These are phyloP conservation scores for Lucifuga dentata DNA, from an alignment of 2,113 vertebrate species.

Conservation along the genomic window DNA sequence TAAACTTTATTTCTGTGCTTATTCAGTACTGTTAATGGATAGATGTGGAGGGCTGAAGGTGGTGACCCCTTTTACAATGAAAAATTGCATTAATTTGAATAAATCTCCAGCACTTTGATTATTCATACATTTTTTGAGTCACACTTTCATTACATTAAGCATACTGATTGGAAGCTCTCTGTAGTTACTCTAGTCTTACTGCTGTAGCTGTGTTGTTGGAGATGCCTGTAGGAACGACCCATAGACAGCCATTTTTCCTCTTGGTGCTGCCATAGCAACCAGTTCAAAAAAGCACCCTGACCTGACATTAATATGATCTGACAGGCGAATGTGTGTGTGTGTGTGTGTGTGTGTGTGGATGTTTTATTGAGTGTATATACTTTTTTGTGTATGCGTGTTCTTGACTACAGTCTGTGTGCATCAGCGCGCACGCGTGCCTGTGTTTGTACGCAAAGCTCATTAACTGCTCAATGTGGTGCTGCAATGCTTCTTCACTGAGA, in stretches of 20 bases:
- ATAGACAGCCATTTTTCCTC: constrained; percentile 64
- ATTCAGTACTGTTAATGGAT: not conserved
- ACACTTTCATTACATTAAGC: constrained; percentile 28
- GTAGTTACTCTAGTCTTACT: constrained; percentile 40
- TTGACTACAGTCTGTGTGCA: constrained; percentile 10
- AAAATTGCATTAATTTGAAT: constrained; percentile 32
- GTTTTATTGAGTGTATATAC: constrained; percentile 39
- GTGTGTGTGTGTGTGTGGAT: constrained; percentile 14
- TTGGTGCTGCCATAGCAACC: constrained; percentile 77
- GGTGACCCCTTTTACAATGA: constrained; percentile 17
- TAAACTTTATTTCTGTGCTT: constrained; percentile 24
- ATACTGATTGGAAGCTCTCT: constrained; percentile 27
- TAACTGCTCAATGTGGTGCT: constrained; percentile 55
- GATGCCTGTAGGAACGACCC: constrained; percentile 50
- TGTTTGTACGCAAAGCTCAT: constrained; percentile 68
- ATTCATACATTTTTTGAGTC: constrained; percentile 12
- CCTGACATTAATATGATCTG: constrained; percentile 78
- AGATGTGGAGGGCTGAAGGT: constrained; percentile 3
- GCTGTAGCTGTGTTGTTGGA: constrained; percentile 37
- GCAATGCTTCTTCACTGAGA: constrained; percentile 61
- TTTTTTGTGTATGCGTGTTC: constrained; percentile 25
- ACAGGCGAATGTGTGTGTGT: constrained; percentile 64
- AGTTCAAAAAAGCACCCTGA: constrained; percentile 67
- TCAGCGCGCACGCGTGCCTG: constrained; percentile 9
- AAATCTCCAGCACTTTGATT: constrained; percentile 25